Base-by-base conservation (phyloP, 2,113 vertebrate genomes). In the Halichoerus grypus region DNA sequence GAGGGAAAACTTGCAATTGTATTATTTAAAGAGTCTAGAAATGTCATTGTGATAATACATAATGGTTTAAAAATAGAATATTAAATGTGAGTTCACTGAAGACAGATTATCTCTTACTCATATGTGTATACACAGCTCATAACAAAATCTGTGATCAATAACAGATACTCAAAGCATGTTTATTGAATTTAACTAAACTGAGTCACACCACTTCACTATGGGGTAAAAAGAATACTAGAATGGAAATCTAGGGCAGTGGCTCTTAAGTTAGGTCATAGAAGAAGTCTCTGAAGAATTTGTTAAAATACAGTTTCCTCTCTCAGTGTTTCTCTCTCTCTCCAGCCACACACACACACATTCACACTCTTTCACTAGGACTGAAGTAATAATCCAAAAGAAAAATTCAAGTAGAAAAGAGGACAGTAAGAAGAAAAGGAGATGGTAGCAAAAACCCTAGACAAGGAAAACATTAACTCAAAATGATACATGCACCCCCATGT, bases 11-110 rank as follows among this genome's bases (percentile, higher is more conserved):
- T 55, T 28, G 53, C 24, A 67, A 5, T 59, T n/a, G 15, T 28
- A 81, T 91, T 76, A 16, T 79, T 95, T 65, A 69, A 22, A n/a
- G 39, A 22, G 21, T 79, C 76, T 96, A 74, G 53, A 92, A 63
- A 57, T 88, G 87, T 36, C 82, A 79, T 5, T 61, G n/a, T 84
- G n/a, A 87, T 89, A 87, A 87, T 24, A 53, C 1, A 77, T 55
- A 74, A 65, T 69, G 28, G 53, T 67, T 95, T 93, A 79, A 85
- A 77, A 77, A 13, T 42, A n/a, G 65, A 72, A 91, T 61, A 55
- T 33, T 69, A 69, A 91, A 89, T 76, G 18, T 86, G 28, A 91
- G 16, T 77, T 95, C 14, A 39, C 79, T 74, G 16, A 83, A 95
- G 65, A 85, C 4, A 72, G n/a, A 42, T 13, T 2, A 24, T 61